These are phyloP conservation scores for Coreoperca whiteheadi DNA, from an alignment of 2,113 vertebrate species.

Conservation along the genomic window DNA sequence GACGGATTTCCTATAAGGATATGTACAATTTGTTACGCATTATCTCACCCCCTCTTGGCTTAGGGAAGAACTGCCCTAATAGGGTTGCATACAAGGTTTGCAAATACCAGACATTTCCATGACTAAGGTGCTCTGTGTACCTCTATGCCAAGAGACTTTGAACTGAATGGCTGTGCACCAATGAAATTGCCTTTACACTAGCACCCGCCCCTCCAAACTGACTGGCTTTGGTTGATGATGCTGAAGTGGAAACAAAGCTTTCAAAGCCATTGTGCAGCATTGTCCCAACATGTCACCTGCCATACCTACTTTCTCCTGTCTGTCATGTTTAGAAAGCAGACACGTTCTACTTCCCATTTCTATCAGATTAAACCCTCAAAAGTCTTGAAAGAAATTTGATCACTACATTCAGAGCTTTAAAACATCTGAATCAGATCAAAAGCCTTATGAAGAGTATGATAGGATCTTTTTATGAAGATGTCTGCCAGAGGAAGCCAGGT, in stretches of 20 bases:
- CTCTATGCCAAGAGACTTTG: slow-evolving; percentile 77
- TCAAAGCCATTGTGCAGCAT: slow-evolving; percentile 69
- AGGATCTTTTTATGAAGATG: background rate
- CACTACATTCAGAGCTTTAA: slow-evolving; percentile 5
- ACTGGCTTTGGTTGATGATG: slow-evolving; percentile 85
- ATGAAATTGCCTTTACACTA: slow-evolving; percentile 83
- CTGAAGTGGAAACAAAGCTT: slow-evolving; percentile 84
- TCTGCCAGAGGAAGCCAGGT: slow-evolving; percentile 26
- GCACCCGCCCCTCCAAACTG: slow-evolving; percentile 80
- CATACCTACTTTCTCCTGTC: slow-evolving; percentile 37
- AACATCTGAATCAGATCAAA: slow-evolving; percentile 39
- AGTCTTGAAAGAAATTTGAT: background rate
- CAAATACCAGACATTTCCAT: slow-evolving; percentile 87
- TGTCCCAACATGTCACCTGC: slow-evolving; percentile 38
- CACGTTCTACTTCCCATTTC: background rate
- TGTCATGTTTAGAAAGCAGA: background rate
- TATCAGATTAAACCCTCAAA: background rate
- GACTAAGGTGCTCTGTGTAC: slow-evolving; percentile 83
- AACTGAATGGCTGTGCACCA: slow-evolving; percentile 87
- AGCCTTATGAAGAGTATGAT: background rate
- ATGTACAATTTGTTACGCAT: slow-evolving; percentile 98
- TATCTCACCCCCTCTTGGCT: slow-evolving; percentile 96
- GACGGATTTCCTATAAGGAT: slow-evolving; percentile 97
- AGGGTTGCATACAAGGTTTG: slow-evolving; percentile 99
- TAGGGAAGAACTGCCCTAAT: slow-evolving; percentile 98